Percentiles rank a stretch among this genome's conserved stretches.
Evolutionary conservation across 2,797 vertebrate genomes (phyloP).

Genomic region (Nyctibius grandis): DNA sequence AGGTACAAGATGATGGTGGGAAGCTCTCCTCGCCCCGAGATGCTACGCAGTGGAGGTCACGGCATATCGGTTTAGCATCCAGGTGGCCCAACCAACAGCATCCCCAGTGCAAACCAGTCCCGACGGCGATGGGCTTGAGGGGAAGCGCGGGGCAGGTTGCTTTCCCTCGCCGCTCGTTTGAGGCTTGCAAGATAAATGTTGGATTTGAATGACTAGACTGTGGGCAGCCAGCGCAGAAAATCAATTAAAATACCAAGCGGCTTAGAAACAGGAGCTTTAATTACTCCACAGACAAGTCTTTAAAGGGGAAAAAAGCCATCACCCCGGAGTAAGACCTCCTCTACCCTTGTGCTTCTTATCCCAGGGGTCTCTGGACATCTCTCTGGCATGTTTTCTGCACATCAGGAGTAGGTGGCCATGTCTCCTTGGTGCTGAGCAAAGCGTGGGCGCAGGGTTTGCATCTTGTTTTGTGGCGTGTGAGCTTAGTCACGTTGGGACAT

Average conservation of each 20-base stretch:
- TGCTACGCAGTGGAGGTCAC: background rate
- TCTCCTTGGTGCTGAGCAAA: background rate
- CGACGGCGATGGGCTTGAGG: fast-evolving
- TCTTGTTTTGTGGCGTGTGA: fast-evolving
- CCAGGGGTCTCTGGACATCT: background rate
- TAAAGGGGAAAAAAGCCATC: background rate
- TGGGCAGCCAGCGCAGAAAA: slow-evolving; percentile 43
- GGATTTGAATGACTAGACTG: slow-evolving; percentile 12
- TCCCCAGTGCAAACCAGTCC: background rate
- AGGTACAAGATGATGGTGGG: background rate
- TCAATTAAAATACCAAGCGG: slow-evolving; percentile 65
- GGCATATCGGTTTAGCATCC: background rate
- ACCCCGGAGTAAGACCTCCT: background rate
- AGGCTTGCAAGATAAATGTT: background rate
- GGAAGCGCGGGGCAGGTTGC: background rate
- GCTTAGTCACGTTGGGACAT: fast-evolving
- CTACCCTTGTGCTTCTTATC: background rate
- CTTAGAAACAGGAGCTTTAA: slow-evolving; percentile 56
- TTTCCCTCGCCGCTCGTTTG: background rate
- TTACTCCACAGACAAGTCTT: slow-evolving; percentile 32
- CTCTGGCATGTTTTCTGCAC: fast-evolving
- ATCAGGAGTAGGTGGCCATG: background rate
- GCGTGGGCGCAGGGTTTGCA: fast-evolving
- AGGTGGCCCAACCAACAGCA: background rate
- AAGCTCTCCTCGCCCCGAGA: background rate